Percentiles rank a stretch among this genome's conserved stretches.
Evolutionary conservation across 2,797 vertebrate species (phyloP).

Genomic region (Aulostomus chinensis): DNA sequence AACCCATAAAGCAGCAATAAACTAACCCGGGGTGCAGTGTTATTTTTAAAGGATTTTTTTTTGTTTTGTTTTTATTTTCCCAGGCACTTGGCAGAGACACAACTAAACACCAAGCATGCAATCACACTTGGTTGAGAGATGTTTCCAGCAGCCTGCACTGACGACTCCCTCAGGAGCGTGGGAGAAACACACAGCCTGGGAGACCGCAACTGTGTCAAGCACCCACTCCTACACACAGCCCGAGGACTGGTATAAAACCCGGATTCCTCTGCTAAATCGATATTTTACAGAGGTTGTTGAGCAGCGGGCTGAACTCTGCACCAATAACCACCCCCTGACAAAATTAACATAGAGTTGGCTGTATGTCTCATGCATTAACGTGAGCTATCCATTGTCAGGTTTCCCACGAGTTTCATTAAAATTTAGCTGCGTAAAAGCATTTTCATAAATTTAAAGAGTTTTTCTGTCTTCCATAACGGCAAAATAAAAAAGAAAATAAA

Average conservation of each 20-base stretch:
- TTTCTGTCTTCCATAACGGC: too few relatives aligned
- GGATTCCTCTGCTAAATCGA: constrained; percentile 51
- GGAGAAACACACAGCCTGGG: constrained; percentile 65
- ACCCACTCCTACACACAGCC: constrained; percentile 61
- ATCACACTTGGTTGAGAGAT: constrained; percentile 42
- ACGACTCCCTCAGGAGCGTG: constrained; percentile 61
- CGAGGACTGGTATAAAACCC: constrained; percentile 50
- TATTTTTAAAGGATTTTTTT: constrained; percentile 1
- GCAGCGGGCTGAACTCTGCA: constrained; percentile 1
- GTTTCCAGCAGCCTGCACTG: constrained; percentile 46
- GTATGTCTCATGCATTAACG: too few relatives aligned
- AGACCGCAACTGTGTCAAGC: constrained; percentile 63
- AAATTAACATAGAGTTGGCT: too few relatives aligned
- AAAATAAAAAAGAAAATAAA: too few relatives aligned
- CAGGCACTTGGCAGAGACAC: constrained; percentile 9
- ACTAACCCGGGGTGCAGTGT: background rate
- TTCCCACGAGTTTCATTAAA: too few relatives aligned
- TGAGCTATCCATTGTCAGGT: too few relatives aligned
- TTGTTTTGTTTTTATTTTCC: too few relatives aligned
- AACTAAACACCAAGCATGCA: constrained; percentile 17
- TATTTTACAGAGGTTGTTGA: constrained; percentile 27
- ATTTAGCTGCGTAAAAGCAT: too few relatives aligned
- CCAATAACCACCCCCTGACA: background rate
- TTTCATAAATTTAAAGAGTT: too few relatives aligned
- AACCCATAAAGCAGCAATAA: background rate